These are phyloP conservation scores for Drosophila nigricruria DNA, from an alignment of 2,888 invertebrate species.

Conservation along the genomic window DNA sequence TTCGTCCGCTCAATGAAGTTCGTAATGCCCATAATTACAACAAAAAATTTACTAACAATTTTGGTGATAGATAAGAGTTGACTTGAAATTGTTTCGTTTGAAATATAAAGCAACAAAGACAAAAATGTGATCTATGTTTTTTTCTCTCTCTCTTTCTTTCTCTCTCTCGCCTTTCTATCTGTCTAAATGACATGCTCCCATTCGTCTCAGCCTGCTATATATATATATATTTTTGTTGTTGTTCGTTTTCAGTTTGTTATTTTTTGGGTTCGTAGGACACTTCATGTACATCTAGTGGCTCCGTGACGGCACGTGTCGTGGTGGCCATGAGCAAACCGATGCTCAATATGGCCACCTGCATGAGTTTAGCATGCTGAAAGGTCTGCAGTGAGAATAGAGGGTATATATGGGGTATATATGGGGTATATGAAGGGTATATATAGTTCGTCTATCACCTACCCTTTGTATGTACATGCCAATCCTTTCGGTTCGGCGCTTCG, in stretches of 20 bases:
- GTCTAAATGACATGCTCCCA: not conserved
- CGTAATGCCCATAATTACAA: conserved; percentile 52
- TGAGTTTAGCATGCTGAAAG: conserved; percentile 73
- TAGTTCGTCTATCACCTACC: conserved; percentile 33
- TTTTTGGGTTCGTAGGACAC: conserved; percentile 18
- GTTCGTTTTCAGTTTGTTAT: not conserved
- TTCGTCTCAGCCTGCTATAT: conserved; percentile 32
- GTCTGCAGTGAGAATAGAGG: conserved; percentile 52
- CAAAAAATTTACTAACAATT: conserved; percentile 14
- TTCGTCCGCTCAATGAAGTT: conserved; percentile 30
- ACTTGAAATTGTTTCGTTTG: conserved; percentile 6
- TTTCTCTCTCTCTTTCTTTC: not conserved
- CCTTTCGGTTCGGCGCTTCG: conserved; percentile 36
- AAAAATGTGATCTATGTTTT: conserved; percentile 1
- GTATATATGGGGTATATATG: not conserved
- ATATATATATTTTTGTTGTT: not conserved
- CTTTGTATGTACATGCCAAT: conserved; percentile 65
- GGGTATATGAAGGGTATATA: not conserved
- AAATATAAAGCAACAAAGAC: conserved; percentile 3
- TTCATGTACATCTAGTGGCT: conserved; percentile 29
- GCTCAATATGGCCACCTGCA: conserved; percentile 71
- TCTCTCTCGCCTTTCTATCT: not conserved
- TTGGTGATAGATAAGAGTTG: not conserved
- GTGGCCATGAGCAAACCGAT: conserved; percentile 56
- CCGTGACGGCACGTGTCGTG: not conserved